A percentile compares a stretch with the other conserved stretches of the same genome.
phyloP scores from a whole-genome alignment of 2,113 vertebrate species.

The Todiramphus saurophagus region DNA sequence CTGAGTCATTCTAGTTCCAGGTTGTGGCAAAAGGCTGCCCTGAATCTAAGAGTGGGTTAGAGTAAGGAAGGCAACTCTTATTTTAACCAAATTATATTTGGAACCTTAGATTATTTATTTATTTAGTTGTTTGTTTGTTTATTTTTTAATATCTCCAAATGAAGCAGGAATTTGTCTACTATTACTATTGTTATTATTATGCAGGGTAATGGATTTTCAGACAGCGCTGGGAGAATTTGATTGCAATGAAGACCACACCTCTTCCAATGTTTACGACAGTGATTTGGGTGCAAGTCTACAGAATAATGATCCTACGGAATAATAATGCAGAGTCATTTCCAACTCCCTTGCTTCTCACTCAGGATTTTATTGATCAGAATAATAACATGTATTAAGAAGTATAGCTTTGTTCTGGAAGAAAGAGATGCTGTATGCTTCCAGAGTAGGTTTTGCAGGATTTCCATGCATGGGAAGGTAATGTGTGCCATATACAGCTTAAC shows the following conservation, averaged over 20 bases:
- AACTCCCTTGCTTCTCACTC: not conserved
- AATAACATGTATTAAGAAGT: not conserved
- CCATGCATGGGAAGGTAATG: not conserved
- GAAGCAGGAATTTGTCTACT: not conserved
- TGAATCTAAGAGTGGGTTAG: not conserved
- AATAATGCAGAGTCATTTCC: not conserved
- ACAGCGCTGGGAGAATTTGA: not conserved
- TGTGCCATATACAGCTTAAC: not conserved
- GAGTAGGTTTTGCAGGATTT: not conserved
- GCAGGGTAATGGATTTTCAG: not conserved
- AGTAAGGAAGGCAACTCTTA: not conserved
- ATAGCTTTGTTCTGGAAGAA: not conserved
- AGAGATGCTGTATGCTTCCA: not conserved
- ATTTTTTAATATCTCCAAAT: not conserved
- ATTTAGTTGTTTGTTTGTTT: rapidly evolving
- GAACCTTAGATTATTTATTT: rapidly evolving
- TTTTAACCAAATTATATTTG: not conserved
- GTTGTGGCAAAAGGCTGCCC: not conserved
- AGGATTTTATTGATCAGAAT: not conserved
- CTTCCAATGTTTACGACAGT: not conserved
- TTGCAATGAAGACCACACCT: not conserved
- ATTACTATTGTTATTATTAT: not conserved
- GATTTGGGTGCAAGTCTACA: not conserved
- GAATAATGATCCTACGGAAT: not conserved
- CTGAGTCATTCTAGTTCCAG: not conserved